Evolutionary conservation across 1,140 invertebrate species (phyloP), one percentile per base, ranked within the genome.

Genomic region (Mactra quadrangularis): DNA sequence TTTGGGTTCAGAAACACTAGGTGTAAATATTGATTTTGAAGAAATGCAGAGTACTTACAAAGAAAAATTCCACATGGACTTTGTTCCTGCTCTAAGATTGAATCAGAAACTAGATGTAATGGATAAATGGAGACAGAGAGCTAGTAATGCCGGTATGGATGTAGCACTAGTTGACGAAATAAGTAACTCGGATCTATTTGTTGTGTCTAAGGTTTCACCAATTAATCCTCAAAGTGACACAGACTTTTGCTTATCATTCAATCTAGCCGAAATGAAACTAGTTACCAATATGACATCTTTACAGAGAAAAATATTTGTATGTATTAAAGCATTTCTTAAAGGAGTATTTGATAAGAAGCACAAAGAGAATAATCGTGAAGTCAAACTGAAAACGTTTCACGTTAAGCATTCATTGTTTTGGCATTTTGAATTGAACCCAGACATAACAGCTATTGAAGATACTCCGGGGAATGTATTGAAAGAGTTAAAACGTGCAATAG

Each of bases 161-260:
- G 41, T 27, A 4, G 17, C 41, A 2, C 31, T 19, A 19, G 29
- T 68, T 22, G 29, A 50, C 31, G 45, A 50, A 17, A 68, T 68
- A 47, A 47, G 29, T 22, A 4, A 17, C 0, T 29, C 41, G 7
- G 25, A 50, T 15, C 15, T 68, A 0, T 68, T 68, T 33, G 64
- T 68, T 0, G 41, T 50, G 4, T 50, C 64, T 1, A 27, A 41
- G 2, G 27, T 68, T 3, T n/a, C 41, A 45, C 25, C 64, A 50
- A 31, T 68, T 31, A 50, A 68, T 29, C 64, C 64, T n/a, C 41
- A 68, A 22, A 29, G 11, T 2, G 64, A 29, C 1, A 50, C 41
- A 13, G 64, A 68, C 15, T 68, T 68, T 50, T 68, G 64, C 31
- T 19, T 68, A 25, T 68, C 64, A 15, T 68, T 68, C 47, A 68